phyloP scores from a whole-genome alignment of 2,797 vertebrate species.

The Ciconia nigra region DNA sequence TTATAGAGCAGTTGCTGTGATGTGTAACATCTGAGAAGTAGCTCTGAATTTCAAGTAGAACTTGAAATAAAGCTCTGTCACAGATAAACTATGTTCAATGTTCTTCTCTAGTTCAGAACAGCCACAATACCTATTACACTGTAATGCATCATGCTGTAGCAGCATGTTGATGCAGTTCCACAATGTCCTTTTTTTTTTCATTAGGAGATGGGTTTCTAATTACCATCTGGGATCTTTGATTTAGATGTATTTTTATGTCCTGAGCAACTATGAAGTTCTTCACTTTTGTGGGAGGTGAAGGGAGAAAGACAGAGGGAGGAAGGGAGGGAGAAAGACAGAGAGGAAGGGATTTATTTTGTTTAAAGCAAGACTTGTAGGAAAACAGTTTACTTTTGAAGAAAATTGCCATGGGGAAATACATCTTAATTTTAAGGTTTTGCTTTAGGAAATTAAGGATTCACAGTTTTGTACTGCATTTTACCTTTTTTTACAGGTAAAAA shows the following conservation, averaged over 20 bases:
- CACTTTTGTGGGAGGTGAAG: neutral
- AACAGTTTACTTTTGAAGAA: neutral
- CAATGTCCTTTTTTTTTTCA: neutral
- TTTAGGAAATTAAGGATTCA: neutral
- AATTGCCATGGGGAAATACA: neutral
- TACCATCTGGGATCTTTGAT: neutral
- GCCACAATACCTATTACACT: neutral
- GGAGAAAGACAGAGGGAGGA: neutral
- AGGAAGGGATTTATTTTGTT: neutral
- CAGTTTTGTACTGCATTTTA: neutral
- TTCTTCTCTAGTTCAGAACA: neutral
- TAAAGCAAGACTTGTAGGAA: neutral
- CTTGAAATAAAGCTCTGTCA: neutral
- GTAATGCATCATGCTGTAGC: accelerated
- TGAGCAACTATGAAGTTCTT: neutral
- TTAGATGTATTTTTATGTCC: neutral
- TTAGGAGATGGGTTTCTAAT: neutral
- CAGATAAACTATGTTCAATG: neutral
- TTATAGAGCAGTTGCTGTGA: neutral
- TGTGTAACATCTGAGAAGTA: neutral
- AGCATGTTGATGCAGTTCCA: neutral
- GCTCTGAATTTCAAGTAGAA: neutral
- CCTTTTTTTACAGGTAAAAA: neutral
- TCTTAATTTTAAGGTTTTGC: neutral
- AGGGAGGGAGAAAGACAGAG: neutral